Conservation (phyloP, 2,797 vertebrate genomes). For the Peromyscus nudipes region DNA sequence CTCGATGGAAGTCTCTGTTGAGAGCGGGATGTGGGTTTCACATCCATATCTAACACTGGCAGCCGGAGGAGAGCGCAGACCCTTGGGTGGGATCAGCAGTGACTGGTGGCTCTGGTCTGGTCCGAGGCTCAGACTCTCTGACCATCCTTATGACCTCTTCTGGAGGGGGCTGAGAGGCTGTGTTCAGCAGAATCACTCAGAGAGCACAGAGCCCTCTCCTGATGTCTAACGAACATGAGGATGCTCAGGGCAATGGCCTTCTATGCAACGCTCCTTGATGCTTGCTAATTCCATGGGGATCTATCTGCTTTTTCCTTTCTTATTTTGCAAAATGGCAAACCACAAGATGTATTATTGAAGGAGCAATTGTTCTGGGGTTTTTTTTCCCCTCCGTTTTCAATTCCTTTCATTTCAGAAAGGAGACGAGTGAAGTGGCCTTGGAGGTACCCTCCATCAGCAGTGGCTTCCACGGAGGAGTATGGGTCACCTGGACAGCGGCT, state of each 20-base stretch:
- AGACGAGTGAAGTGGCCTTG: fast-evolving
- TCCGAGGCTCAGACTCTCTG: neutral
- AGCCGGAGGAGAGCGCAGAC: neutral
- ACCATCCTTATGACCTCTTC: fast-evolving
- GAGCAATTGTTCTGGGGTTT: neutral
- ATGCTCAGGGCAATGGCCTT: neutral
- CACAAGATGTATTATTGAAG: too few species aligned
- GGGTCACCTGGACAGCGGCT: neutral
- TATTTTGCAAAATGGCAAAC: neutral
- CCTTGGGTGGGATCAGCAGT: neutral
- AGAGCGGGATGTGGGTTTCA: neutral
- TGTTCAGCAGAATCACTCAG: neutral
- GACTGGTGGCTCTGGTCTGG: neutral
- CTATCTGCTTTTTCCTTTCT: neutral
- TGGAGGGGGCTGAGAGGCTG: neutral
- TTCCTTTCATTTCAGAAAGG: neutral
- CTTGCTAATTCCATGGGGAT: neutral
- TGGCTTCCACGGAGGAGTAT: neutral
- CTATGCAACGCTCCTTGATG: neutral
- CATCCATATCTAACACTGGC: neutral
- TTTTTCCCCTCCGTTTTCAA: neutral
- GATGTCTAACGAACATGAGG: too few species aligned
- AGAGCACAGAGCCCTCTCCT: neutral
- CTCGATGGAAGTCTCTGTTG: neutral
- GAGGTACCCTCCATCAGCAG: neutral